These are phyloP conservation scores for Autographa pulchrina DNA, from an alignment of 2,888 invertebrate species.

Conservation along the genomic window DNA sequence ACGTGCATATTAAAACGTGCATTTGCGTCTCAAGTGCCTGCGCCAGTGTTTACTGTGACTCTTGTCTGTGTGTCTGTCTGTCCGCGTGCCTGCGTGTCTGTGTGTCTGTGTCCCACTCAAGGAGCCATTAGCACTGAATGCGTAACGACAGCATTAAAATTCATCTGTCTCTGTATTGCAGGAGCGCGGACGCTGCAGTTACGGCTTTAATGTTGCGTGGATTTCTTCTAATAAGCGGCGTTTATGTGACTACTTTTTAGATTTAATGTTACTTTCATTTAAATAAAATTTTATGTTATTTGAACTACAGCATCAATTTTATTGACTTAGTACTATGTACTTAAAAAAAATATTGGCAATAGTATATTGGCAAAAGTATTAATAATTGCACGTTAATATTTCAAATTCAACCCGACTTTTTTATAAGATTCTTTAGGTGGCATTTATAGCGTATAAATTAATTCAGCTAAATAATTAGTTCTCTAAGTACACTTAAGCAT, in stretches of 20 bases:
- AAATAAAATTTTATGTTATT: too few species aligned
- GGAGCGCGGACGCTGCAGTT: slow-evolving; percentile 47
- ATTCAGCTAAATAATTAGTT: neutral
- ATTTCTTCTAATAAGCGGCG: neutral
- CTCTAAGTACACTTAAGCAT: neutral
- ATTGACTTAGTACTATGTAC: too few species aligned
- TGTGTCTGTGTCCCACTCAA: slow-evolving; percentile 60
- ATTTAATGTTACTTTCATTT: neutral
- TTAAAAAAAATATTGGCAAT: too few species aligned
- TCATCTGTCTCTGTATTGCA: slow-evolving; percentile 66
- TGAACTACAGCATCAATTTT: too few species aligned
- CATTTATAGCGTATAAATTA: neutral
- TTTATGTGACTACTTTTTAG: neutral
- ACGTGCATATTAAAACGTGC: slow-evolving; percentile 46
- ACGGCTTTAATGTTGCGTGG: neutral
- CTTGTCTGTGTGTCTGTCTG: slow-evolving; percentile 29
- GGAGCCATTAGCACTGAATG: slow-evolving; percentile 74
- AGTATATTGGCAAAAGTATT: too few species aligned
- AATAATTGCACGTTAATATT: too few species aligned
- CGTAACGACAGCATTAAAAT: slow-evolving; percentile 74
- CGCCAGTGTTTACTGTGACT: slow-evolving; percentile 48
- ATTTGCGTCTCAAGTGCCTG: slow-evolving; percentile 42
- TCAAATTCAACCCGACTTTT: neutral
- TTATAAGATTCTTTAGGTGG: neutral
- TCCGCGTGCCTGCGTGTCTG: slow-evolving; percentile 10